Base-by-base conservation (phyloP, 53 echinoderm and acorn worm genomes). In the Luidia sarsii region DNA sequence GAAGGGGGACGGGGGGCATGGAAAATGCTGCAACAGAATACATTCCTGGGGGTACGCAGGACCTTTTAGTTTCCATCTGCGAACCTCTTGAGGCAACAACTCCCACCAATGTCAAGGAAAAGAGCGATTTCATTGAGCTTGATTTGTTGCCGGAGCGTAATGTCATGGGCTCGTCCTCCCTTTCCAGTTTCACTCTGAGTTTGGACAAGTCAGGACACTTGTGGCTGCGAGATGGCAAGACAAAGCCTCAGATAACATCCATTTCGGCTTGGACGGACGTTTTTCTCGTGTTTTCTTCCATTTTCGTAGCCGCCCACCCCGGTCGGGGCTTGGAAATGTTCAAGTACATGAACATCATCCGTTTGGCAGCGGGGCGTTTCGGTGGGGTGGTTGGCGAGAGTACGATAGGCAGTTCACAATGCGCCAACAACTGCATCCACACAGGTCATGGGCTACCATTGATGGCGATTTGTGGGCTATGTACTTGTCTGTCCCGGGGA, bases 361-460 rank as follows among this genome's bases (percentile, higher is more conserved):
- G 77, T 10, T 36, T 25, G n/a, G 62, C 77, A 36, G 57, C 77
- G 0, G 34, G 37, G 14, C 33, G 41, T 10, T 77, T 24, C 39
- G 57, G 7, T 8, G 73, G 73, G 5, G 39, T 8, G 45, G 39
- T 0, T 60, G 77, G 77, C 25, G 11, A 13, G 37, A 70, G 5
- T 87, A 80, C 32, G 81, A 87, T 22, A 38, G 62, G 0, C 71
- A 87, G 54, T 87, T 87, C 48, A 57, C 80, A 27, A 80, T 69
- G 63, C 70, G 87, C 31, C 86, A 86, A 33, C 79, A 77, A 36
- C n/a, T 27, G 3, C 61, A 61, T 3, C 80, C 80, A 11, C 61
- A 60, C 4, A 59, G 57, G 46, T 79, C 80, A 3, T 79, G 80
- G 80, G 80, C 80, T 11, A 41, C 39, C 2, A 39, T 79, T 0